Evolutionary conservation across 1,140 invertebrate genomes (phyloP).

Genomic region (Gonioctena quinquepunctata): DNA sequence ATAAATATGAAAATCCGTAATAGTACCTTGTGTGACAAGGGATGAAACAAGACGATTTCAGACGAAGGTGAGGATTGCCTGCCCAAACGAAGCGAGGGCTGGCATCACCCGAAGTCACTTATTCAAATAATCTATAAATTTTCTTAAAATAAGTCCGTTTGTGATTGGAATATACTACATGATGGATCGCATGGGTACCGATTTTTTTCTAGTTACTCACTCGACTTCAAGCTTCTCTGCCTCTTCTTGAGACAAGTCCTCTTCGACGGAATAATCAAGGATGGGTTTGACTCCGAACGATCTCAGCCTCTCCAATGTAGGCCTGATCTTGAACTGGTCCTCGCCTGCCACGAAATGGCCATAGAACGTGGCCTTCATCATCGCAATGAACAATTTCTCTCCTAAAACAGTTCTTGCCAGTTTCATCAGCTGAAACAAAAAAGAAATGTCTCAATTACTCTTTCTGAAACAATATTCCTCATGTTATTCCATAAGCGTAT

Average conservation of each 20-base stretch:
- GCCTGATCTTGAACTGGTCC: conserved; percentile 84
- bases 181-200: too few relatives aligned
- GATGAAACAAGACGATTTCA: too few relatives aligned
- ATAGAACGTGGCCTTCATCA: conserved; percentile 96
- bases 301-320: conserved; percentile 79
- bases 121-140: too few relatives aligned
- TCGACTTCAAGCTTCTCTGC: conserved; percentile 87
- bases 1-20: too few relatives aligned
- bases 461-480: too few relatives aligned
- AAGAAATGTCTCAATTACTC: neutral
- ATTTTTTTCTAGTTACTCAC: conserved; percentile 67
- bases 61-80: too few relatives aligned
- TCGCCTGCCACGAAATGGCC: conserved; percentile 98
- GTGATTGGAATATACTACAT: too few relatives aligned
- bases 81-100: too few relatives aligned
- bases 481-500: too few relatives aligned
- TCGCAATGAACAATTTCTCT: conserved; percentile 77
- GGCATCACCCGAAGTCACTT: too few relatives aligned
- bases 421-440: conserved; percentile 83
- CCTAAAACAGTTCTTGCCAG: conserved; percentile 79
- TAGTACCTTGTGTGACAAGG: too few relatives aligned
- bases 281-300: conserved; percentile 98
- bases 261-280: conserved; percentile 97
- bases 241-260: conserved; percentile 81
- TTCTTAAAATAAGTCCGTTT: too few relatives aligned